Percentiles rank a stretch among this genome's conserved stretches.
Conservation (phyloP, 2,113 vertebrate genomes). For the Danio rerio region GRCz12tu NC_133200.1:5392501-5393000, state of each 20-base stretch:
- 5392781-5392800: neutral
- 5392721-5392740: slow-evolving; percentile 12
- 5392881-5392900: too few species aligned
- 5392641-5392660: slow-evolving; percentile 29
- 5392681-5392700: slow-evolving; percentile 10
- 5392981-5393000: slow-evolving; percentile 20
- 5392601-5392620: neutral
- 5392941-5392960: neutral
- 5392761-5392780: neutral
- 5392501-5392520: too few species aligned
- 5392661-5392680: slow-evolving; percentile 35
- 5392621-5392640: neutral
- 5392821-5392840: neutral
- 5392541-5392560: too few species aligned
- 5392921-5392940: neutral
- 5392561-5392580: neutral
- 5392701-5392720: slow-evolving; percentile 52
- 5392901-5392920: neutral
- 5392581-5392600: too few species aligned
- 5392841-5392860: neutral
- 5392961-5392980: neutral
- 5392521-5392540: too few species aligned
- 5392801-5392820: neutral
- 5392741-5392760: neutral
- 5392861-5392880: too few species aligned